Conservation (phyloP, 35 echinoderm and acorn worm genomes). For the Diadema setosum region DNA sequence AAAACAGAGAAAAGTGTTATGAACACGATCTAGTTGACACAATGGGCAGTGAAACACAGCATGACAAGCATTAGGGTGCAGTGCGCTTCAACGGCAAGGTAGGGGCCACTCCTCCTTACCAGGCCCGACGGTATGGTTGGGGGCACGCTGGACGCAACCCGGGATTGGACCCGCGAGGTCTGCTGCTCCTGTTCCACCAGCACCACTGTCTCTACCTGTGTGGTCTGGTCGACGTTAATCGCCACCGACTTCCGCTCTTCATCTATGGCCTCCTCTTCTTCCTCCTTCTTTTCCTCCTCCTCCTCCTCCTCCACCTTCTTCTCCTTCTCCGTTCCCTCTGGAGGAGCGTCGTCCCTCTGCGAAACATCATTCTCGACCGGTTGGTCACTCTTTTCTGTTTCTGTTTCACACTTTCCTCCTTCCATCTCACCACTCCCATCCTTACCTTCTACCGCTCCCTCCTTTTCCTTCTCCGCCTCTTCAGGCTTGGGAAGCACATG, state of each 20-base stretch:
- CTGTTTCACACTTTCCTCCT: not conserved
- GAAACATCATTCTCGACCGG: not conserved
- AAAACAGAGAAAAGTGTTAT: not conserved
- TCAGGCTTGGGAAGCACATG: conserved; percentile 1
- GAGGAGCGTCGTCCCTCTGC: not conserved
- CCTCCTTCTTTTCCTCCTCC: not conserved
- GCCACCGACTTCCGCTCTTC: not conserved
- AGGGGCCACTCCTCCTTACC: not conserved
- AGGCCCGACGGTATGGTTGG: not conserved
- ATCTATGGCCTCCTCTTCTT: not conserved
- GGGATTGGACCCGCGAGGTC: conserved; percentile 55
- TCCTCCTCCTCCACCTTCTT: not conserved
- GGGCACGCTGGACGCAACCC: not conserved
- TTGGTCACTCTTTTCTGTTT: not conserved
- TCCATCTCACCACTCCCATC: not conserved
- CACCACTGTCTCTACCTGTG: conserved; percentile 3
- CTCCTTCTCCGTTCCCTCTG: not conserved
- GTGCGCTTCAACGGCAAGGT: not conserved
- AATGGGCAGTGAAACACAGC: too few species aligned
- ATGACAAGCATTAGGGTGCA: not conserved
- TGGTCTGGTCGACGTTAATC: conserved; percentile 39
- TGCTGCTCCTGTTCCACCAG: conserved; percentile 44
- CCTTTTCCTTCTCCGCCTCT: not conserved
- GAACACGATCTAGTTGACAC: not conserved
- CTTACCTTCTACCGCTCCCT: not conserved